Percentiles rank a stretch among this genome's conserved stretches.
phyloP scores from a whole-genome alignment of 2,113 vertebrate genomes.

The Gnathonemus longibarbis region DNA sequence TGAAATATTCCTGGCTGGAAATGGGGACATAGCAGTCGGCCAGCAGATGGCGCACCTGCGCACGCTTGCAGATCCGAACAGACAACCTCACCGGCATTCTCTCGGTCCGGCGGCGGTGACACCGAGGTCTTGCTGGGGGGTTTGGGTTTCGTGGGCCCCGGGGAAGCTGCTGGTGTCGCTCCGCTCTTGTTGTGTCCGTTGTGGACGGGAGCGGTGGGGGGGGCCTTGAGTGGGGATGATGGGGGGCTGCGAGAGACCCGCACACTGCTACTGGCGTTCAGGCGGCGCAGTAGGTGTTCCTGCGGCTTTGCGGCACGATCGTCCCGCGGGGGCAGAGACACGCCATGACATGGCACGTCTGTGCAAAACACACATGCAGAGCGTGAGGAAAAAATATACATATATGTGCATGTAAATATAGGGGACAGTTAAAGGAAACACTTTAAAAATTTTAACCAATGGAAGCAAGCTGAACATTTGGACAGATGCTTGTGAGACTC shows the following conservation, averaged over 20 bases:
- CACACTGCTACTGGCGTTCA: conserved; percentile 41
- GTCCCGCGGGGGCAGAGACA: conserved; percentile 55
- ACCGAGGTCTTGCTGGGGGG: conserved; percentile 52
- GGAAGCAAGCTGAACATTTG: neutral
- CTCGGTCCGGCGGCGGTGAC: conserved; percentile 40
- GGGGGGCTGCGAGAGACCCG: conserved; percentile 54
- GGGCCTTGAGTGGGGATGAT: conserved; percentile 54
- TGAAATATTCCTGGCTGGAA: neutral
- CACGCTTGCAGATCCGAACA: neutral
- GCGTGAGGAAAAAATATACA: neutral
- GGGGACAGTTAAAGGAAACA: neutral
- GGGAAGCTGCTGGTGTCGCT: conserved; percentile 31
- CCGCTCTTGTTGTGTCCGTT: conserved; percentile 55
- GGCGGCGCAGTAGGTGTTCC: conserved; percentile 64
- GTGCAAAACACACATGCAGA: neutral
- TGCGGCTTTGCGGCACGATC: conserved; percentile 63
- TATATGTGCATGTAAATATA: neutral
- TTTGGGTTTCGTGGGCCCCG: conserved; percentile 53
- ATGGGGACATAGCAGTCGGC: neutral
- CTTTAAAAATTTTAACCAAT: neutral
- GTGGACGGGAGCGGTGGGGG: conserved; percentile 52
- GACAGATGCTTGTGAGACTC: conserved; percentile 9
- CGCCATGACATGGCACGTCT: conserved; percentile 50
- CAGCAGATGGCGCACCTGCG: neutral
- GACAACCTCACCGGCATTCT: conserved; percentile 49